Percentiles rank a stretch among this genome's conserved stretches.
Conservation (phyloP, 2,797 vertebrate species). For the Aeoliscus strigatus region DNA sequence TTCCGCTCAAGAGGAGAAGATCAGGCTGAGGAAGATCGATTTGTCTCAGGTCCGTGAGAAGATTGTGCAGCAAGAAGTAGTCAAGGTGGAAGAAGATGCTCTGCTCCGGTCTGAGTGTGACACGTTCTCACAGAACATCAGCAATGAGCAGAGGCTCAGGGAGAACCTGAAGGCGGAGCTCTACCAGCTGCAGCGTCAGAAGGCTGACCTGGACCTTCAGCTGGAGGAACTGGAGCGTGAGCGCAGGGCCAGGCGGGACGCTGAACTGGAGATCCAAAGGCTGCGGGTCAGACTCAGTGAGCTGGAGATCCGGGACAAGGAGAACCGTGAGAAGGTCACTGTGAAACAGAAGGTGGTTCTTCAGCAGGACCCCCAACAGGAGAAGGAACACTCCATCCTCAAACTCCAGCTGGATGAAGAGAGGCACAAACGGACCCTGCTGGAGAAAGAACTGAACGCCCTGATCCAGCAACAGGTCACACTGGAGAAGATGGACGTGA, state of each 20-base stretch:
- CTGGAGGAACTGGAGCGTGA: slow-evolving; percentile 90
- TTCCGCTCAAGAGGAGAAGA: slow-evolving; percentile 80
- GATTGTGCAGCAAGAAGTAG: slow-evolving; percentile 89
- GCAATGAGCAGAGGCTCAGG: slow-evolving; percentile 84
- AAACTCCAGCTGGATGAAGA: slow-evolving; percentile 90
- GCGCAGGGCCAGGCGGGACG: slow-evolving; percentile 84
- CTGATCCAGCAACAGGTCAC: slow-evolving; percentile 79
- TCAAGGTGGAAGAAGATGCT: slow-evolving; percentile 87
- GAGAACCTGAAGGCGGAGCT: slow-evolving; percentile 83
- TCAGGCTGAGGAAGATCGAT: slow-evolving; percentile 83
- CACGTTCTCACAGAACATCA: slow-evolving; percentile 81
- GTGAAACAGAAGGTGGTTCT: slow-evolving; percentile 94
- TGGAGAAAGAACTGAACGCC: slow-evolving; percentile 84
- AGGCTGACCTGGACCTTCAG: slow-evolving; percentile 85
- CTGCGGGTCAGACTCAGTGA: slow-evolving; percentile 81
- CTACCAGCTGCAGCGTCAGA: slow-evolving; percentile 78
- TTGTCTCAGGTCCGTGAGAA: slow-evolving; percentile 88
- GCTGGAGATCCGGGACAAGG: slow-evolving; percentile 84
- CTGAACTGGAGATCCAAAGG: slow-evolving; percentile 90
- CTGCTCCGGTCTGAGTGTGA: slow-evolving; percentile 82
- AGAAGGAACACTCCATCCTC: slow-evolving; percentile 90
- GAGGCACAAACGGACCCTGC: slow-evolving; percentile 79
- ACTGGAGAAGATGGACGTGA: slow-evolving; percentile 87
- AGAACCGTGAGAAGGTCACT: slow-evolving; percentile 89
- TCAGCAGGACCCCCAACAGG: slow-evolving; percentile 95